Conservation (phyloP, 2,888 invertebrate species). For the Ecliptopera silaceata region DNA sequence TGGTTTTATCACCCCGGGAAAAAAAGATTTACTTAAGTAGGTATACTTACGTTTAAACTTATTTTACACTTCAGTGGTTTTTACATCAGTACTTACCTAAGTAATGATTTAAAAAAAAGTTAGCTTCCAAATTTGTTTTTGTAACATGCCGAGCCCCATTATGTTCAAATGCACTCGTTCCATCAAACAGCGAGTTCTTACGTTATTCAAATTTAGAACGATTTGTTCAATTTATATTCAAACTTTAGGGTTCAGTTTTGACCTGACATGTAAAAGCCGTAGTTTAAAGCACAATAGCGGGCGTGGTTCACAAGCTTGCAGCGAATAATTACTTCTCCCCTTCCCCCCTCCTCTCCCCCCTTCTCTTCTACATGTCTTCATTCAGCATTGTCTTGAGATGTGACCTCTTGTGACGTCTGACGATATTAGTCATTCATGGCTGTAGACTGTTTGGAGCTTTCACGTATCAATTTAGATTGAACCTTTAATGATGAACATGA, state of each 20-base stretch:
- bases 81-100: too few relatives aligned
- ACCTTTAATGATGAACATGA: neutral
- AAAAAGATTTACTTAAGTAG: too few relatives aligned
- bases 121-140: too few relatives aligned
- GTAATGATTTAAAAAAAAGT: too few relatives aligned
- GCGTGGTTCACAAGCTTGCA: constrained; percentile 73
- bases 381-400: constrained; percentile 75
- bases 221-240: constrained; percentile 14
- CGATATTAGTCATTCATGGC: constrained; percentile 32
- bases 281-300: constrained; percentile 72
- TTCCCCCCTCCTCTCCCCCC: constrained; percentile 35
- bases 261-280: constrained; percentile 59
- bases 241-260: constrained; percentile 44
- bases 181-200: constrained; percentile 1
- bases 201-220: neutral
- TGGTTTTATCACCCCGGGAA: constrained; percentile 10
- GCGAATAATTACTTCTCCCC: constrained; percentile 72
- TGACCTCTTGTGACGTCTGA: constrained; percentile 61
- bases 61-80: too few relatives aligned
- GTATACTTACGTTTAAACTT: too few relatives aligned
- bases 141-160: too few relatives aligned
- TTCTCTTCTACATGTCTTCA: constrained; percentile 51
- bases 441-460: constrained; percentile 28
- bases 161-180: constrained; percentile 1
- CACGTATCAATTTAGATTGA: constrained; percentile 7